Base-by-base conservation (phyloP, 2,888 invertebrate species). In the Cephus sareptanus region DNA sequence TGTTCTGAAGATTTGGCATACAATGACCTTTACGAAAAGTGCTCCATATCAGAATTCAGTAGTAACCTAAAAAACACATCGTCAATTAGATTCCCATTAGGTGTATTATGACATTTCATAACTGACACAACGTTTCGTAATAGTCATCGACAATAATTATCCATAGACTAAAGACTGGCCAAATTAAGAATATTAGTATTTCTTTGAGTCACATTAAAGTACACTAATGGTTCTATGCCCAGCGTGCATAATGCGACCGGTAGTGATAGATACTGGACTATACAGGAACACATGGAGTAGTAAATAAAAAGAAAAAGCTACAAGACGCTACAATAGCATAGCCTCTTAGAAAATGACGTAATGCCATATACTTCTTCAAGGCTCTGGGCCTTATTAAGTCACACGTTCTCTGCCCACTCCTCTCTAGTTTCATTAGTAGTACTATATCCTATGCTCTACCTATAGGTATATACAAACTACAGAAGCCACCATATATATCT, bases 341-440 rank as follows among this genome's bases (percentile, higher is more conserved):
- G 34, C 15, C 30, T 34, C 74, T 34, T 34, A 4, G 75, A 79
- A 78, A 79, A 80, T 84, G 82, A 83, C 82, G 83, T 82, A 84
- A 85, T 79, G 73, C 81, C 80, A 83, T 81, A 56, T 23, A 82
- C 81, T 79, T 82, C 81, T 79, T 81, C 76, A 80, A 83, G 82
- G 80, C 81, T 83, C 77, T 79, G 75, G 30, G 77, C 82, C 84
- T 83, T 81, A 83, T 84, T 81, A 79, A 82, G 80, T 69, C 77
- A 75, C 73, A 75, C 80, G 79, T 75, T 80, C 82, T 80, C 78
- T 77, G 71, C 77, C 79, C 33, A 33, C 71, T 71, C 71, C 13
- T 73, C 40, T 75, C 56, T 69, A 75, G 76, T 37, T 71, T 68
- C 75, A 23, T 70, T 11, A 35, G 35, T 69, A 34, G 71, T 74